These are phyloP conservation scores for Pyralis farinalis DNA, from an alignment of 2,888 invertebrate genomes.

Conservation along the genomic window DNA sequence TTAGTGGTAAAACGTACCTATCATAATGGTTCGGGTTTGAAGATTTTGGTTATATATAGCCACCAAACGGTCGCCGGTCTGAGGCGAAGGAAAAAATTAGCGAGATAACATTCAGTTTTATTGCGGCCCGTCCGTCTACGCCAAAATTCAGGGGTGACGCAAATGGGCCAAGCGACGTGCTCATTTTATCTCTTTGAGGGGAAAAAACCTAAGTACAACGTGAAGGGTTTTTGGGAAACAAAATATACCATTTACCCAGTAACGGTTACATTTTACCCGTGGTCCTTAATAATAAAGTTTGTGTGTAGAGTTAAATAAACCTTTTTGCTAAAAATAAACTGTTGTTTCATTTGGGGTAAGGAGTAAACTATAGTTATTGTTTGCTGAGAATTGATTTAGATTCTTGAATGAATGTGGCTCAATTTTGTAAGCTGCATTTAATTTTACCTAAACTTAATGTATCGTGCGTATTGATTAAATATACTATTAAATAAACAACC, in stretches of 20 bases:
- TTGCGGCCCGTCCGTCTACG: conserved; percentile 49
- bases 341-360: too few relatives aligned
- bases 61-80: conserved; percentile 25
- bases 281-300: conserved; percentile 12
- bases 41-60: conserved; percentile 30
- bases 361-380: too few relatives aligned
- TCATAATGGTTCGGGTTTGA: conserved; percentile 37
- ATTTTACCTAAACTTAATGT: too few relatives aligned
- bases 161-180: conserved; percentile 38
- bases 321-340: conserved; percentile 15
- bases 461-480: too few relatives aligned
- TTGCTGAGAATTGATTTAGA: too few relatives aligned
- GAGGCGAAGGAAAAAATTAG: conserved; percentile 50
- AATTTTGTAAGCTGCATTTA: too few relatives aligned
- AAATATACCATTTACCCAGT: conserved; percentile 17
- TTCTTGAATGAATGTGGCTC: too few relatives aligned
- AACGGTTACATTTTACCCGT: conserved; percentile 12
- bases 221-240: conserved; percentile 17
- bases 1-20: too few relatives aligned
- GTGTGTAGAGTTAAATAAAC: conserved; percentile 16
- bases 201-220: conserved; percentile 12
- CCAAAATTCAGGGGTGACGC: conserved; percentile 50
- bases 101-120: conserved; percentile 64
- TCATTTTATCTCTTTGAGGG: conserved; percentile 41
- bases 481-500: too few relatives aligned